Evolutionary conservation across 2,113 vertebrate species (phyloP).

Genomic region (Trochalopteron elliotii): DNA sequence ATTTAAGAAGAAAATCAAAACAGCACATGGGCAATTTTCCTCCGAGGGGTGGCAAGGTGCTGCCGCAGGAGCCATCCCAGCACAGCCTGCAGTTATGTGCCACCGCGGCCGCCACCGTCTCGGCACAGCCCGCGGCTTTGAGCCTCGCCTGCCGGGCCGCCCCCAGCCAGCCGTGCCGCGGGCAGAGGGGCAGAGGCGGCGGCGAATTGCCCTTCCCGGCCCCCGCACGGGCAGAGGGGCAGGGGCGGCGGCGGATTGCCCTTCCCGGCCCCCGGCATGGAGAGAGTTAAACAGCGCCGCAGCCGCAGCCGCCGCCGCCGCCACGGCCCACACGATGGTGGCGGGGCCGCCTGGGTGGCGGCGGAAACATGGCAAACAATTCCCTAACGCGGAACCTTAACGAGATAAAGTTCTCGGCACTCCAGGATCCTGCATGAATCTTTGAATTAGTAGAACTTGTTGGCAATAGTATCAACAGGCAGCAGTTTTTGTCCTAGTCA

Average conservation of each 20-base stretch:
- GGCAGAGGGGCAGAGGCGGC: background rate
- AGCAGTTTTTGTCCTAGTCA: background rate
- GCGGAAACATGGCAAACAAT: background rate
- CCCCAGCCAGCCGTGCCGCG: rapidly evolving
- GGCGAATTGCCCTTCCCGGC: rapidly evolving
- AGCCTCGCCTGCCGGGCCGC: background rate
- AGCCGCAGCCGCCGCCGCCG: rapidly evolving
- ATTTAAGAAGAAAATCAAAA: background rate
- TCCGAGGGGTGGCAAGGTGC: rapidly evolving
- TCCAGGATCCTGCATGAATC: background rate
- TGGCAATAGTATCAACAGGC: background rate
- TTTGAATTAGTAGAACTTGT: background rate
- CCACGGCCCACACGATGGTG: rapidly evolving
- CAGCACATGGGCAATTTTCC: rapidly evolving
- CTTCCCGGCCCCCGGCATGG: rapidly evolving
- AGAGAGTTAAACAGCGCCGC: background rate
- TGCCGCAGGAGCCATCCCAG: rapidly evolving
- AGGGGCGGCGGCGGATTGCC: rapidly evolving
- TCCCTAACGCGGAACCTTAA: rapidly evolving
- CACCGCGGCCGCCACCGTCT: no score
- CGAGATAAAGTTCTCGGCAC: background rate
- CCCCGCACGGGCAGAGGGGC: rapidly evolving
- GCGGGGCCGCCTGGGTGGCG: rapidly evolving
- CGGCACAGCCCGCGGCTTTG: rapidly evolving
- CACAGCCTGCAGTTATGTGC: background rate